Conservation (phyloP, 2,113 vertebrate genomes). For the Scopus umbretta region DNA sequence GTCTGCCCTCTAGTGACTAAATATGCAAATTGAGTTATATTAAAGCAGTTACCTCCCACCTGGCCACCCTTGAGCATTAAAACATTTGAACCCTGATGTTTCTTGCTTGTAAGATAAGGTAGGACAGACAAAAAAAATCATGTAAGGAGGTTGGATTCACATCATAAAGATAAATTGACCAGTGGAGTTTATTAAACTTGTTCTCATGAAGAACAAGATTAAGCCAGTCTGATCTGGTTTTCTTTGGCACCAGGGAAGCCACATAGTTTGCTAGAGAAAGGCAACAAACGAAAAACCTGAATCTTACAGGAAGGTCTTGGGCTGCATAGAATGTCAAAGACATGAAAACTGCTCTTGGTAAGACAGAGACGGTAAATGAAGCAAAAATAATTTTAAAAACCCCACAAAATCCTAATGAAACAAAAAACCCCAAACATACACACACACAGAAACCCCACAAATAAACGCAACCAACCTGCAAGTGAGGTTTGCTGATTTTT, state of each 20-base stretch:
- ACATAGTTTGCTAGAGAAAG: not conserved
- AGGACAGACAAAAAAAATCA: not conserved
- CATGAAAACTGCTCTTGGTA: not conserved
- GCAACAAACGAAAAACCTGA: not conserved
- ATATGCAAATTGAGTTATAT: not conserved
- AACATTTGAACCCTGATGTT: not conserved
- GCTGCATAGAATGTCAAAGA: not conserved
- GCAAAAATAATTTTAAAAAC: not conserved
- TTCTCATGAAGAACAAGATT: not conserved
- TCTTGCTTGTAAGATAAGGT: not conserved
- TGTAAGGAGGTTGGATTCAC: not conserved
- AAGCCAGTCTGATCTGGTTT: not conserved
- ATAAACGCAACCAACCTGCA: not conserved
- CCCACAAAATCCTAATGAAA: not conserved
- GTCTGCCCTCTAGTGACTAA: conserved; percentile 69
- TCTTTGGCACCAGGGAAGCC: not conserved
- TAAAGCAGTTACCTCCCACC: not conserved
- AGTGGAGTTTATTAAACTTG: not conserved
- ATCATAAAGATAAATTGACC: not conserved
- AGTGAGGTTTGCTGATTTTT: not conserved
- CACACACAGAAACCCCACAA: not conserved
- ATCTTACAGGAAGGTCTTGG: not conserved
- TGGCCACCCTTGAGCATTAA: not conserved
- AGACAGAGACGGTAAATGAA: not conserved
- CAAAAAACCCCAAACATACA: not conserved